Evolutionary conservation across 1,140 invertebrate genomes (phyloP).

Genomic region (Penaeus japonicus): DNA sequence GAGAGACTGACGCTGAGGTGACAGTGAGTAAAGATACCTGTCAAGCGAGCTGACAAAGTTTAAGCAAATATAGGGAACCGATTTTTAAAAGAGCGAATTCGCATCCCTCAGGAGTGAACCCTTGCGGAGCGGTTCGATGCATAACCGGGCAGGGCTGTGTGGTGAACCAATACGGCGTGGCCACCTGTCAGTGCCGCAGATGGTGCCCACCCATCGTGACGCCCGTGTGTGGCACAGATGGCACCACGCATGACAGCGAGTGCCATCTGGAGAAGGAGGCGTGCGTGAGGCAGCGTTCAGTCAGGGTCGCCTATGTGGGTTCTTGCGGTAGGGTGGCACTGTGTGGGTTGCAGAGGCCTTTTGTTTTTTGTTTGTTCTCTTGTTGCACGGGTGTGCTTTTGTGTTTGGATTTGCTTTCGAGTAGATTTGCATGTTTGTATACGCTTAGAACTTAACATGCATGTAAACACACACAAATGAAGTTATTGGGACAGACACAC

Average conservation of each 20-base stretch:
- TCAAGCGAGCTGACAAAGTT: too few relatives aligned
- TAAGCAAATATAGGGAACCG: too few relatives aligned
- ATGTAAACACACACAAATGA: too few relatives aligned
- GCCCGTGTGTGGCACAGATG: slow-evolving; percentile 74
- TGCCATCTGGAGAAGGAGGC: slow-evolving; percentile 75
- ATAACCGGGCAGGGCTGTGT: slow-evolving; percentile 78
- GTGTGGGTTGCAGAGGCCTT: neutral
- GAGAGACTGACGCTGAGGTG: too few relatives aligned
- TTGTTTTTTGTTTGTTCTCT: too few relatives aligned
- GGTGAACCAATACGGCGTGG: slow-evolving; percentile 83
- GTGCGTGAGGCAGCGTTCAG: slow-evolving; percentile 74
- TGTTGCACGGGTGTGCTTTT: too few relatives aligned
- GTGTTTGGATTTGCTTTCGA: too few relatives aligned
- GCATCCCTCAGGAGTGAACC: slow-evolving; percentile 74
- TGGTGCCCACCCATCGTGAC: slow-evolving; percentile 81
- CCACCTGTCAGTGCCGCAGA: slow-evolving; percentile 78
- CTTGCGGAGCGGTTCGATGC: slow-evolving; percentile 79
- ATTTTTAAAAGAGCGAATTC: too few relatives aligned
- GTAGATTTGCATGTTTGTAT: too few relatives aligned
- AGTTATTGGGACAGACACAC: too few relatives aligned
- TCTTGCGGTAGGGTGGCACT: slow-evolving; percentile 73
- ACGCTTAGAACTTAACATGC: too few relatives aligned
- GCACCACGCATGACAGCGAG: slow-evolving; percentile 73
- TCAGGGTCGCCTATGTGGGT: slow-evolving; percentile 78
- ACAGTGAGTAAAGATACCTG: too few relatives aligned